Percentiles rank a stretch among this genome's conserved stretches.
Conservation (phyloP, 2,113 vertebrate species). For the Telmatochromis sp. region DNA sequence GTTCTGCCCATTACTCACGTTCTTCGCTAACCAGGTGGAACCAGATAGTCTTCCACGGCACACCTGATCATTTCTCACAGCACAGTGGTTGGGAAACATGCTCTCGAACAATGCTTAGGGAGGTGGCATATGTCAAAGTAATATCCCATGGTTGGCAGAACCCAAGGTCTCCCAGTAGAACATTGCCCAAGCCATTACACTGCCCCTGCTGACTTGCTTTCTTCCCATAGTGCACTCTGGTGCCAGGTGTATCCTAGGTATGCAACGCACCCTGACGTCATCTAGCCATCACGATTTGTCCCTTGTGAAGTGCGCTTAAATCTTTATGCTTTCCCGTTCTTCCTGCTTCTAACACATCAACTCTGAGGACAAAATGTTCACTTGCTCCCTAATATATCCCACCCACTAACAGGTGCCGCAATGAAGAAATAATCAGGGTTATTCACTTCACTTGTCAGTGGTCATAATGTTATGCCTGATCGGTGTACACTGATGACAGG, state of each 20-base stretch:
- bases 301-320: background rate
- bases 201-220: background rate
- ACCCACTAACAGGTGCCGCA: background rate
- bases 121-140: background rate
- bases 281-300: background rate
- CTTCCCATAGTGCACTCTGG: background rate
- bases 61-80: background rate
- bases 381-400: background rate
- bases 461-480: background rate
- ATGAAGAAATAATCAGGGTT: background rate
- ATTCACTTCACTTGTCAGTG: background rate
- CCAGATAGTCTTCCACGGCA: background rate
- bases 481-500: background rate
- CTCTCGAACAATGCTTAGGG: background rate
- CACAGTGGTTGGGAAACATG: background rate
- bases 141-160: background rate
- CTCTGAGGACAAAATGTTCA: background rate
- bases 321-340: background rate
- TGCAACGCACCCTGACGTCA: rapidly evolving
- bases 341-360: background rate
- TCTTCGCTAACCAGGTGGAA: background rate
- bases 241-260: background rate
- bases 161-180: background rate
- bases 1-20: background rate
- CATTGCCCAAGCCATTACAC: background rate